Base-by-base conservation (phyloP, 2,797 vertebrate genomes). In the Pempheris klunzingeri region DNA sequence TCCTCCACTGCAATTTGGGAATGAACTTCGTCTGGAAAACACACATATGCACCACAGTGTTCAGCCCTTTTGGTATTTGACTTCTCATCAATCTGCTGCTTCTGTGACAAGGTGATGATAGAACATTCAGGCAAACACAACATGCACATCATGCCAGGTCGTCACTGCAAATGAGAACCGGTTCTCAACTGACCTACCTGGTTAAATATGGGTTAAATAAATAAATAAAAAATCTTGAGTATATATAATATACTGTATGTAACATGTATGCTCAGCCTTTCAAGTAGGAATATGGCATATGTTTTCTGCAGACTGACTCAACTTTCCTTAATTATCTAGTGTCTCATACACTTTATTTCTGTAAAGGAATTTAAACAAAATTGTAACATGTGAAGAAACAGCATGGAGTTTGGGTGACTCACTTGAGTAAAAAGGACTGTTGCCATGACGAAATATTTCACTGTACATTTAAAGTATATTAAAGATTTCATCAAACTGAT, bases 1-100 rank as follows among this genome's bases (percentile, higher is more conserved):
- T 99, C 98, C 32, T 95, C 85, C 82, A 98, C 96, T 75, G 87
- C 72, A 61, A 89, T 92, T 41, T 89, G 90, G 1, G 67, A 57
- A 52, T 80, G 17, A 49, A 77, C 85, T 15, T 77, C 82, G 7
- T 76, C 93, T 78, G 80, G 18, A 69, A 90, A 66, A 63, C 34
- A 87, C 53, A 87, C 24, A 82, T 8, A 73, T 1, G 30, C 20
- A 76, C 15, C 36, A 20, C 18, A 44, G 24, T n/a, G 38, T 52
- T 77, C 47, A 71, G 43, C 13, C 13, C 28, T 26, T 9, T 3
- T 39, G 22, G 0, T 20, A 54, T 41, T 15, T 15, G 36, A 52
- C 20, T 55, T 15, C 38, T n/a, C 55, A 47, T 20, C 18, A 30
- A 32, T 7, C 43, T 32, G 60, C 15, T 32, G 44, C 7, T 28